Conservation (phyloP, 2,888 invertebrate species). For the Dolomedes plantarius region DNA sequence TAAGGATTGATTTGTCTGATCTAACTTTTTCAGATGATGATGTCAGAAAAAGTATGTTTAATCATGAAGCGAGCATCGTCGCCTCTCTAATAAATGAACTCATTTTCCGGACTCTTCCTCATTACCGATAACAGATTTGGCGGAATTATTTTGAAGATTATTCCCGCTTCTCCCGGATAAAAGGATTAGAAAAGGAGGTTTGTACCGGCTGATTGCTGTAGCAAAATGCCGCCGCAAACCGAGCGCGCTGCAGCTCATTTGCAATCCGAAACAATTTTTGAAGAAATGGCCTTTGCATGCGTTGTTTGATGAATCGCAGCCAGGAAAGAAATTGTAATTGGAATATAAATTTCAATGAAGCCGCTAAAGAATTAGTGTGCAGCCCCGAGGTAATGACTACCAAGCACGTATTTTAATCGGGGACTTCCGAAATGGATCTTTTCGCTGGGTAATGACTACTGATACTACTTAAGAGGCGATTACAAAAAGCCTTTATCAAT, state of each 20-base stretch:
- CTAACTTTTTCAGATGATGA: no score
- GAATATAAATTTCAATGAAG: conserved; percentile 57
- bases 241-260: conserved; percentile 32
- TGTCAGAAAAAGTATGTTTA: not conserved
- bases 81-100: conserved; percentile 53
- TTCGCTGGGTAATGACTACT: conserved; percentile 48
- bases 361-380: conserved; percentile 13
- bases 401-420: conserved; percentile 25
- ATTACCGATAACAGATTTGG: conserved; percentile 48
- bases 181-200: conserved; percentile 19
- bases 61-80: conserved; percentile 3
- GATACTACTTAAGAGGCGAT: conserved; percentile 27
- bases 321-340: conserved; percentile 64
- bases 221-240: not conserved
- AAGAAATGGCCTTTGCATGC: conserved; percentile 21
- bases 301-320: conserved; percentile 55
- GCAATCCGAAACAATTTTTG: conserved; percentile 57
- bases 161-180: conserved; percentile 13
- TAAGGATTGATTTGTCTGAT: no score
- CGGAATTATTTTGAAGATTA: conserved; percentile 34
- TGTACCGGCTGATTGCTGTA: conserved; percentile 25
- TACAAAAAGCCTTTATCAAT: conserved; percentile 22
- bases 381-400: conserved; percentile 25
- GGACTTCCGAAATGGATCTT: conserved; percentile 4
- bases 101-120: conserved; percentile 40